A percentile compares a stretch with the other conserved stretches of the same genome.
Evolutionary conservation across 2,888 invertebrate species (phyloP).

Genomic region (Lymantria dispar): DNA sequence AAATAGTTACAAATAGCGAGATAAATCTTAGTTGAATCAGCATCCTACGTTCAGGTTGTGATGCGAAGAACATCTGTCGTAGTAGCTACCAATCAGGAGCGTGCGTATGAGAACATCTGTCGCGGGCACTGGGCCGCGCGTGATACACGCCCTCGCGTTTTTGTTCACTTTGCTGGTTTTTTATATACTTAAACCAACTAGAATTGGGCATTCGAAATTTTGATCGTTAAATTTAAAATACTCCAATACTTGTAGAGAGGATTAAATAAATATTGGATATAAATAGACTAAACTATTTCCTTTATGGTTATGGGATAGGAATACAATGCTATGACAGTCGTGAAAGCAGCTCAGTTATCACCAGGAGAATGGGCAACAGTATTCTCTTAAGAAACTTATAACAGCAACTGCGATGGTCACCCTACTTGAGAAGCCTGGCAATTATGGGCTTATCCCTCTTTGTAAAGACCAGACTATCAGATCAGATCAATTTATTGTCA

Average conservation of each 20-base stretch:
- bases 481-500: no score
- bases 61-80: conserved; percentile 62
- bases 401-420: no score
- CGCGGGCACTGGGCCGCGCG: conserved; percentile 41
- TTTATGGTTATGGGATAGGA: no score
- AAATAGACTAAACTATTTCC: no score
- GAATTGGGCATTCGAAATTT: conserved; percentile 30
- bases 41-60: conserved; percentile 36
- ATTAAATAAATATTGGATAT: not conserved
- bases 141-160: conserved; percentile 50
- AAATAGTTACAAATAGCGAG: conserved; percentile 36
- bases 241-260: not conserved
- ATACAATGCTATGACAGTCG: no score
- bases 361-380: no score
- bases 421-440: no score
- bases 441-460: no score
- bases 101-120: conserved; percentile 68
- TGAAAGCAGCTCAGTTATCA: no score
- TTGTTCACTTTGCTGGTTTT: conserved; percentile 60
- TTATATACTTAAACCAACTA: conserved; percentile 46
- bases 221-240: conserved; percentile 27
- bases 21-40: conserved; percentile 47
- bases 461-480: no score
- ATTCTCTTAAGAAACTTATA: no score
- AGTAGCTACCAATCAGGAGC: conserved; percentile 59